Evolutionary conservation across 2,113 vertebrate species (phyloP), one percentile per base, ranked within the genome.

Genomic region (Cricetomys ansorgei): DNA sequence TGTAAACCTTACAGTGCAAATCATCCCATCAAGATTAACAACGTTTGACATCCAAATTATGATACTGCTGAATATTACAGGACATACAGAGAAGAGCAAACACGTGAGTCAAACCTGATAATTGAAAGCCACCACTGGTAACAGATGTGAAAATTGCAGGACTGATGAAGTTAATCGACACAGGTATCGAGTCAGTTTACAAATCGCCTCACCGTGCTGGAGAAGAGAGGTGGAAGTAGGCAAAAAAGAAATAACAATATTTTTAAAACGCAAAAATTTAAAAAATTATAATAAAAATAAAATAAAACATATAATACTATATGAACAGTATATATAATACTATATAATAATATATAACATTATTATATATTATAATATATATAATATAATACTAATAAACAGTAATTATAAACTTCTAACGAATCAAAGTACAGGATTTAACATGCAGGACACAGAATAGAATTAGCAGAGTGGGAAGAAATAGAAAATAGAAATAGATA

Each of bases 1-100:
- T 91, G 9, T 67, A 91, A 88, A 88, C 94, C 59, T 91, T 62
- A 91, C 27, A 94, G 53, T 55, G 5, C 31, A 59, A 53, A 65
- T 37, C n/a, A 91, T 72, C 43, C 40, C 29, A 81, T 93, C 45
- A 95, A 92, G 89, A 92, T 62, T 88, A 72, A 85, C 31, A 59
- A 40, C 70, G 37, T 67, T 79, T 88, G 37, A 16, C 45, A 91
- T 76, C 16, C 75, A 94, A 75, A 90, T 50, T 73, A 84, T 43
- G 65, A 45, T 43, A 55, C 88, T 40, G 67, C 17, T 65, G 55
- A 27, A 45, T 89, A 57, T 91, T 88, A 62, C 1, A 40, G 65
- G 48, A 40, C 16, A 80, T 19, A 25, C 17, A 81, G 79, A 92
- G 53, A 91, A 77, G 10, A 3, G 55, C 48, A 67, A 88, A 96